Conservation (phyloP, 2,113 vertebrate genomes). For the Toxostoma redivivum region DNA sequence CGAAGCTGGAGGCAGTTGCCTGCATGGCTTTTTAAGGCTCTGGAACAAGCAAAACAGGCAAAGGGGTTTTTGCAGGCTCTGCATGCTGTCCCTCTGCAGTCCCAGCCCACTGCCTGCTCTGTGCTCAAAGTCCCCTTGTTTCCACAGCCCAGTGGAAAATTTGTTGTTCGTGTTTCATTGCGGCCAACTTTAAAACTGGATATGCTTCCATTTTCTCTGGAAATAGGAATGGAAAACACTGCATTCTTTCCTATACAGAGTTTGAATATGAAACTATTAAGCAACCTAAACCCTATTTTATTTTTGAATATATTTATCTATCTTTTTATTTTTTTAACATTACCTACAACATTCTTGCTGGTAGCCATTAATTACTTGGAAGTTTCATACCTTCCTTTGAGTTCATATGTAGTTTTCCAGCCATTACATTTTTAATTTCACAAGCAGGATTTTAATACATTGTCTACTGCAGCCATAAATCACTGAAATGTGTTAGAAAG, state of each 20-base stretch:
- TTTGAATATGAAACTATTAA: background rate
- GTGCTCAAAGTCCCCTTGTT: background rate
- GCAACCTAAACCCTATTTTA: background rate
- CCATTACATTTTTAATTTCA: background rate
- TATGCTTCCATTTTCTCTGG: background rate
- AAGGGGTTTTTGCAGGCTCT: background rate
- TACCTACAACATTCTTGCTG: background rate
- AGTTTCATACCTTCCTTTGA: background rate
- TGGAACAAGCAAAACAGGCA: background rate
- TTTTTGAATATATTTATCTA: background rate
- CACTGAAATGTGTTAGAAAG: background rate
- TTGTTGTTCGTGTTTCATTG: fast-evolving
- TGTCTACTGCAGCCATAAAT: background rate
- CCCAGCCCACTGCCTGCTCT: background rate
- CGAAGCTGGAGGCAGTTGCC: background rate
- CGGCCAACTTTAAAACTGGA: background rate
- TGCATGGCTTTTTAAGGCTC: background rate
- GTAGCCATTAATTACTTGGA: background rate
- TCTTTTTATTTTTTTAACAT: background rate
- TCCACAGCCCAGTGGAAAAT: background rate
- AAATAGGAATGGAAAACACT: background rate
- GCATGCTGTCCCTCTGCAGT: background rate
- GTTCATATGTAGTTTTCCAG: background rate
- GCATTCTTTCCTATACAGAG: background rate
- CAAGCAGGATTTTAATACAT: background rate